Percentiles rank a stretch among this genome's conserved stretches.
These are phyloP conservation scores for Echeneis naucrates DNA, from an alignment of 2,797 vertebrate genomes.

Conservation along the genomic window DNA sequence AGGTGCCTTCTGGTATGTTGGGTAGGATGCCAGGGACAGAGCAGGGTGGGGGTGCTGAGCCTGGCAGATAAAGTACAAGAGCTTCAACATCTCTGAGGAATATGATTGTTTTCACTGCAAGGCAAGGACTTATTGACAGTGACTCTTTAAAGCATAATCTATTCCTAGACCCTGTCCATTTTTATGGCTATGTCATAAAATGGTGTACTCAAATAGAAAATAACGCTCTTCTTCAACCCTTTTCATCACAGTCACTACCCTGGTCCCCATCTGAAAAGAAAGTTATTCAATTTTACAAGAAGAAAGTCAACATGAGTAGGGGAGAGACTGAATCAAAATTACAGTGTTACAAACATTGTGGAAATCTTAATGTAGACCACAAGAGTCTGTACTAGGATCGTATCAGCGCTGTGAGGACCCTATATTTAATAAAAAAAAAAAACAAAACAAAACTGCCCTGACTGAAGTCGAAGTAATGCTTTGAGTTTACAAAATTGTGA, in stretches of 20 bases:
- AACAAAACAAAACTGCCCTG: too few species aligned
- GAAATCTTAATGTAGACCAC: too few species aligned
- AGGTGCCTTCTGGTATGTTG: conserved; percentile 80
- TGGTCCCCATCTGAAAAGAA: neutral
- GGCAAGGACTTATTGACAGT: conserved; percentile 23
- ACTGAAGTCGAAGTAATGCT: neutral
- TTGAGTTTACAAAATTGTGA: too few species aligned
- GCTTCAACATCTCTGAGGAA: conserved; percentile 32
- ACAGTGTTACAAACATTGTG: neutral
- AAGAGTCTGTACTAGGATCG: neutral
- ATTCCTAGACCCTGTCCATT: neutral
- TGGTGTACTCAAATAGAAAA: neutral
- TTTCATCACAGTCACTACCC: neutral
- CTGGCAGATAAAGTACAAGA: conserved; percentile 26
- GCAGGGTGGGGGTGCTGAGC: conserved; percentile 17
- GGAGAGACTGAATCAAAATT: neutral
- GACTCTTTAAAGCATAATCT: conserved; percentile 1
- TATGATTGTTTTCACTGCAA: conserved; percentile 18
- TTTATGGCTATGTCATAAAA: neutral
- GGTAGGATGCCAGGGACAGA: conserved; percentile 64
- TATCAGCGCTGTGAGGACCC: too few species aligned
- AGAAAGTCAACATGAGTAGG: neutral
- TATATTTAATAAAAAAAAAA: too few species aligned
- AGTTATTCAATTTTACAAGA: neutral
- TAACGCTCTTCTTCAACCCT: too few species aligned